Conservation (phyloP, 2,888 invertebrate species). For the Lordiphosa andalusiaca region DNA sequence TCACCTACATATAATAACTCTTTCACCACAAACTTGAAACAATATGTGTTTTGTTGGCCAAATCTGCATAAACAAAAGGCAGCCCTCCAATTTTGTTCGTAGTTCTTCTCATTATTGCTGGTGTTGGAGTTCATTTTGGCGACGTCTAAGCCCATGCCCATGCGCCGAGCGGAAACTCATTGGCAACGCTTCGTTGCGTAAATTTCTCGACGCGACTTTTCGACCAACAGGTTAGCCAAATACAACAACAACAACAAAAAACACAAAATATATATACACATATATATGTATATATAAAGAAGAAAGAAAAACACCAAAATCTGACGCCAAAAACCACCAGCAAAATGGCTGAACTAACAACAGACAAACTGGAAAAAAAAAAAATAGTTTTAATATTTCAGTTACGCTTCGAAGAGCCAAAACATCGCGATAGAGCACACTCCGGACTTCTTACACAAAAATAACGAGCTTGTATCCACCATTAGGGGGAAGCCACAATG, state of each 20-base stretch:
- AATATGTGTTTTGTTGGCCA: too few species aligned
- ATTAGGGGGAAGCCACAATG: conserved; percentile 29
- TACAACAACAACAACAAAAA: conserved; percentile 30
- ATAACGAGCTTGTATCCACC: conserved; percentile 13
- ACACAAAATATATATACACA: conserved; percentile 2
- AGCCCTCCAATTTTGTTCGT: too few species aligned
- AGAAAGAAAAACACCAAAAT: conserved; percentile 45
- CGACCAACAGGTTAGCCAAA: conserved; percentile 62
- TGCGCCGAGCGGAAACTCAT: conserved; percentile 77
- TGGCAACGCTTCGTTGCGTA: conserved; percentile 79
- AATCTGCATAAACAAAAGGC: too few species aligned
- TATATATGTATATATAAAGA: conserved; percentile 27
- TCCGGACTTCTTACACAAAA: conserved; percentile 62
- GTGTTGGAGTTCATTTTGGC: conserved; percentile 16
- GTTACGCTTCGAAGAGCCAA: conserved; percentile 75
- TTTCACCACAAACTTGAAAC: background rate
- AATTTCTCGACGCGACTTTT: conserved; percentile 63
- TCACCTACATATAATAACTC: too few species aligned
- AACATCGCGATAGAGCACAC: conserved; percentile 72
- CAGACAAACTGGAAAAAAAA: conserved; percentile 37
- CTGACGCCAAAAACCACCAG: conserved; percentile 66
- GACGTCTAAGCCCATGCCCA: conserved; percentile 62
- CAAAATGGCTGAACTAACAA: conserved; percentile 62
- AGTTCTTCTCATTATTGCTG: conserved; percentile 1
- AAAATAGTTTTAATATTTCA: conserved; percentile 68